Base-by-base conservation (phyloP, 1,140 invertebrate species). In the Neocloeon triangulifer region DNA sequence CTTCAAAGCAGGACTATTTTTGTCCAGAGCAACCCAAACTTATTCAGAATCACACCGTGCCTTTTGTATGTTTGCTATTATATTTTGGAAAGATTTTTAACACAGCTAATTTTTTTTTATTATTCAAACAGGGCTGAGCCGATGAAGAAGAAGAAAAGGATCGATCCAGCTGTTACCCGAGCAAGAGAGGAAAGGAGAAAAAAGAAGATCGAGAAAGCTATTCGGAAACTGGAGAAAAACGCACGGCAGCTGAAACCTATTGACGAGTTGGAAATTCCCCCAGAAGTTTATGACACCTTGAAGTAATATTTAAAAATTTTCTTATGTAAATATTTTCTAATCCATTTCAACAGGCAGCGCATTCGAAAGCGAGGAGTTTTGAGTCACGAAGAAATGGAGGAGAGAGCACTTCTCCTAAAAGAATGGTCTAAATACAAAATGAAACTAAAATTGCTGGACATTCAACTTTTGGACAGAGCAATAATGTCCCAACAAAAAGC, bases 71-170 rank as follows among this genome's bases (percentile, higher is more conserved):
- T 34, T 32, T 20, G 18, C 28, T 22, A 4, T 4, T 16, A 10
- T 16, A 14, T 3, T 7, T 23, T 7, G 27, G 9, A 25, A 25
- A 15, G 28, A 12, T 33, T 19, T 13, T 32, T 10, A 14, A 26
- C 12, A 12, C n/a, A 19, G 19, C 15, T 25, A 2, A 27, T 10
- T 16, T 19, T 19, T 16, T 18, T 22, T 29, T 38, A 22, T 34
- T 33, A 16, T 33, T 35, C 40, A n/a, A 50, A 17, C 41, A 72
- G 69, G 44, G 76, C 61, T 19, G 81, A 88, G 51, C 82, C 85
- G 2, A 50, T 89, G 38, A 88, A 80, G 48, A 89, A 79, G 52
- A 89, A 84, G 50, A 86, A 76, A 46, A 73, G 62, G 46, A 34
- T 86, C 4, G 84, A 91, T 59, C 84, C 82, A 17, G 56, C 59